Evolutionary conservation across 2,797 vertebrate genomes (phyloP), one percentile per base, ranked within the genome.

Genomic region (Threskiornis aethiopicus): DNA sequence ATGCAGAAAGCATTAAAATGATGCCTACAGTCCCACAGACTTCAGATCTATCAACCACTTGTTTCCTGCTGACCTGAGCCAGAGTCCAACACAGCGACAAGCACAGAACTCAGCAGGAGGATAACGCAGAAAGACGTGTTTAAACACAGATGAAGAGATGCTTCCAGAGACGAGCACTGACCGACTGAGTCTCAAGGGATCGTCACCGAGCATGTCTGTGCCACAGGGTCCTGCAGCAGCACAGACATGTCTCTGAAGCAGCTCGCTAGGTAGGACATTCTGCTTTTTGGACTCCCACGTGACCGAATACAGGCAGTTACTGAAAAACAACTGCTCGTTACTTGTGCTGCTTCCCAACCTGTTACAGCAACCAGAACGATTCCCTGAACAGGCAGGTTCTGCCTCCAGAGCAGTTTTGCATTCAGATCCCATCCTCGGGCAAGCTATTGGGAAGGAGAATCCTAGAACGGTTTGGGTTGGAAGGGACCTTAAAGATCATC

Each of bases 141-240:
- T 35, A 4, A 80, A 46, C 28, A 51, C 39, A 46, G 69, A 55
- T 33, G 33, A 59, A 47, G 52, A 12, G 64, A 31, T 3, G 61
- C 25, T 66, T 42, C 66, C 49, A 0, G 4, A 61, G 84, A 47
- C 0, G 20, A 72, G 46, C 37, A 28, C 16, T 1, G 5, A 54
- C 13, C 1, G 1, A 44, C 54, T 3, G 6, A 51, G 31, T 37
- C 29, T 33, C 37, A 13, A 39, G 44, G 54, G 55, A 49, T 33
- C 0, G 1, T 6, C 29, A 1, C 26, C 0, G 1, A 39, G 35
- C 52, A 5, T 0, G 8, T n/a, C 61, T 1, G 4, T 49, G 64
- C 15, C 62, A 35, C 84, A 20, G 64, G 52, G 18, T 18, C 51
- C 62, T 42, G 72, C 19, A 9, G 82, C 75, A 52, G 67, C 21